A percentile compares a stretch with the other conserved stretches of the same genome.
Conservation (phyloP, 2,113 vertebrate species). For the Dromiciops gliroides region DNA sequence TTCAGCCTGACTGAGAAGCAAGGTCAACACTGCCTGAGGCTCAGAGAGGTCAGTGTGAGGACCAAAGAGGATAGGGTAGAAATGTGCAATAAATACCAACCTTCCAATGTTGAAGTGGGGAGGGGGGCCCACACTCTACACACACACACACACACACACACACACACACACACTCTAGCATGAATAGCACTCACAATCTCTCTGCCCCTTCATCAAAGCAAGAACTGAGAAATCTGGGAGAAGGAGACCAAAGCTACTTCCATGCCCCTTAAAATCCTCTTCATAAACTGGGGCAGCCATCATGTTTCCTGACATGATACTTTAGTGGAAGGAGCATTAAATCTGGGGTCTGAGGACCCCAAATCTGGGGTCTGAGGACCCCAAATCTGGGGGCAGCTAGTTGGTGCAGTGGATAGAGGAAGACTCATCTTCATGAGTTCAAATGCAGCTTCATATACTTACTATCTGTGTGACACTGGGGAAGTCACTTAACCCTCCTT, state of each 20-base stretch:
- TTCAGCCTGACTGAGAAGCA: not conserved
- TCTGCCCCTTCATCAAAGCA: not conserved
- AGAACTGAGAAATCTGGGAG: not conserved
- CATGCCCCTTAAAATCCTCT: not conserved
- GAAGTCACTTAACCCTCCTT: not conserved
- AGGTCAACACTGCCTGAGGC: not conserved
- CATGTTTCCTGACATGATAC: not conserved
- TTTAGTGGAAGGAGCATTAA: not conserved
- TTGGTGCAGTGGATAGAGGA: not conserved
- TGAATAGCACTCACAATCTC: not conserved
- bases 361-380: no score
- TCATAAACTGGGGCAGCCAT: not conserved
- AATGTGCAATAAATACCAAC: not conserved
- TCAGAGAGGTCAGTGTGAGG: not conserved
- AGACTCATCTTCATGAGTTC: not conserved
- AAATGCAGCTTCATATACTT: not conserved
- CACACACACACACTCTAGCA: not conserved
- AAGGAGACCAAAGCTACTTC: not conserved
- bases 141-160: no score
- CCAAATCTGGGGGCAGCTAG: not conserved
- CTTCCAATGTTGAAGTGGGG: not conserved
- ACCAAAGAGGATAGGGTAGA: not conserved
- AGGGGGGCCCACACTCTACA: not conserved
- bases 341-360: not conserved
- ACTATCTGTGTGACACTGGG: not conserved